These are phyloP conservation scores for Orthosia gracilis DNA, from an alignment of 2,888 invertebrate species.

Conservation along the genomic window DNA sequence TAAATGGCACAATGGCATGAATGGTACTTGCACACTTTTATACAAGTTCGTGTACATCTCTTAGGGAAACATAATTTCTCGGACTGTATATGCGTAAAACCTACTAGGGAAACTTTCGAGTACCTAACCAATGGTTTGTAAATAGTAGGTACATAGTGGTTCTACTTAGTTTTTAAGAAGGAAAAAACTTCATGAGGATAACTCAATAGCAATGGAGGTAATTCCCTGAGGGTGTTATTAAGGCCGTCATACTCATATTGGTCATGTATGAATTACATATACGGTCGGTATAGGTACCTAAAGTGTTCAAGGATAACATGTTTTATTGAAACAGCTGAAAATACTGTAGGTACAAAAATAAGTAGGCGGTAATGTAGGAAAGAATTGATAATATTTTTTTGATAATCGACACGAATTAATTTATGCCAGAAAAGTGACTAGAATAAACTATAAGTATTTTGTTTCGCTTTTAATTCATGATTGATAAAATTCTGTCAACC, in stretches of 20 bases:
- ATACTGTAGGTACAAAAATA: too few relatives aligned
- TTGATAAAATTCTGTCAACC: not conserved
- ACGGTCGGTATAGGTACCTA: not conserved
- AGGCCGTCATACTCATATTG: not conserved
- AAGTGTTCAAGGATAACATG: not conserved
- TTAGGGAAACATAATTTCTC: not conserved
- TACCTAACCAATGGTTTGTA: not conserved
- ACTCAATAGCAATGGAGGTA: conserved; percentile 3
- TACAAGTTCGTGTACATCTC: too few relatives aligned
- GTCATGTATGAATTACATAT: conserved; percentile 18
- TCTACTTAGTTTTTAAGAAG: not conserved
- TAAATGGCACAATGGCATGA: too few relatives aligned
- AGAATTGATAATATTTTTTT: not conserved
- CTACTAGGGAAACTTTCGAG: conserved; percentile 2
- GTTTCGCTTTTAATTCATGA: not conserved
- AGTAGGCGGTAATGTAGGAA: not conserved
- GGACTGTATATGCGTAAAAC: not conserved
- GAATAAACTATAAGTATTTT: not conserved
- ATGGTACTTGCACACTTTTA: too few relatives aligned
- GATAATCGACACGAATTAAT: not conserved
- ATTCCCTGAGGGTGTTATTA: conserved; percentile 2
- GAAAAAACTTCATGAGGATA: conserved; percentile 37
- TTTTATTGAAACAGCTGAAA: conserved; percentile 4
- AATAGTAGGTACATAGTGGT: not conserved
- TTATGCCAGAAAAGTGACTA: not conserved